Percentiles rank a stretch among this genome's conserved stretches.
These are phyloP conservation scores for Helicoverpa assulta DNA, from an alignment of 2,888 invertebrate genomes.

Conservation along the genomic window DNA sequence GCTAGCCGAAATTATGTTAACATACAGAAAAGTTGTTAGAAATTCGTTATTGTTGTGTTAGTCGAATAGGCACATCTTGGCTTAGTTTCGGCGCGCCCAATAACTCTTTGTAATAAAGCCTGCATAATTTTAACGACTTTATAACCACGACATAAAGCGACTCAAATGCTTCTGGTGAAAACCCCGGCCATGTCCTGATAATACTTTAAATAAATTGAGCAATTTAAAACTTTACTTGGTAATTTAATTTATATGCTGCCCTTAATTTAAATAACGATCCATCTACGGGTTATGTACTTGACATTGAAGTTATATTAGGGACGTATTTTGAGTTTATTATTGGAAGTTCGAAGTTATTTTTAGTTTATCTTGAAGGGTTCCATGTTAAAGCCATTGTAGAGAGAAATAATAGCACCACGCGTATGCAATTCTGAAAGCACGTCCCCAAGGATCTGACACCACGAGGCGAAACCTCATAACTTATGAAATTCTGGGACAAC, in stretches of 20 bases:
- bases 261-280: conserved; percentile 52
- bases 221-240: conserved; percentile 53
- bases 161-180: conserved; percentile 35
- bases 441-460: not conserved
- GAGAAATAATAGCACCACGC: not conserved
- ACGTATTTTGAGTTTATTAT: conserved; percentile 10
- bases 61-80: not conserved
- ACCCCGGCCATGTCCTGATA: conserved; percentile 39
- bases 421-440: not conserved
- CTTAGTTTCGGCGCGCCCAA: conserved; percentile 14
- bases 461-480: not conserved
- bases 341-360: not conserved
- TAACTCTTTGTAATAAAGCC: conserved; percentile 30
- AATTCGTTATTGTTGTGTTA: not conserved
- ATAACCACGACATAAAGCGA: conserved; percentile 41
- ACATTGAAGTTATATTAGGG: conserved; percentile 29
- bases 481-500: conserved; percentile 3
- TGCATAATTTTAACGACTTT: conserved; percentile 54
- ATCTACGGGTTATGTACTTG: conserved; percentile 36
- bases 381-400: not conserved
- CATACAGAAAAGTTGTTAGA: not conserved
- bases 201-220: conserved; percentile 54
- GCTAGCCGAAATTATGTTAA: not conserved
- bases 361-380: not conserved
- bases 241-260: conserved; percentile 47